A percentile compares a stretch with the other conserved stretches of the same genome.
Evolutionary conservation across 2,113 vertebrate species (phyloP).

Genomic region (Bujurquina vittata): DNA sequence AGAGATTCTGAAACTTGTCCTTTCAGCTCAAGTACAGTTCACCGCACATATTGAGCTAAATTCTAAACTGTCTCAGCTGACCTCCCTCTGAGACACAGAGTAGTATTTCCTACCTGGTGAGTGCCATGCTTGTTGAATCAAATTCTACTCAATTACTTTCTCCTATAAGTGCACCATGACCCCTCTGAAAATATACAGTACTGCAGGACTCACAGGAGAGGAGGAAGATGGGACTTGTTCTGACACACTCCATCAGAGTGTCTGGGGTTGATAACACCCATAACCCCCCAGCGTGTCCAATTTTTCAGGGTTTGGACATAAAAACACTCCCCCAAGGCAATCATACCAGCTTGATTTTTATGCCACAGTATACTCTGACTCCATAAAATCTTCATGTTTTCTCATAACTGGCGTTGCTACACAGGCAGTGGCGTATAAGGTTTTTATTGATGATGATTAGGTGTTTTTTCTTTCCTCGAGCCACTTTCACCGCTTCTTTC

Average conservation of each 20-base stretch:
- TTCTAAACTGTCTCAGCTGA: constrained; percentile 31
- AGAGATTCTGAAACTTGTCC: background rate
- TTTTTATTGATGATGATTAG: constrained; percentile 68
- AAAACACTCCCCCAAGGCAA: constrained; percentile 46
- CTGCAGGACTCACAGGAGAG: constrained; percentile 10
- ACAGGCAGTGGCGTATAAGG: constrained; percentile 34
- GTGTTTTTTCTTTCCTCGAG: constrained; percentile 44
- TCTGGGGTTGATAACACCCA: constrained; percentile 44
- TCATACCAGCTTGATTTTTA: constrained; percentile 57
- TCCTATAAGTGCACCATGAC: constrained; percentile 35
- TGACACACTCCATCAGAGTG: constrained; percentile 34
- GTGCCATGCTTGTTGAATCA: constrained; percentile 39
- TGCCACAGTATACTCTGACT: constrained; percentile 54
- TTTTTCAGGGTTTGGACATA: constrained; percentile 46
- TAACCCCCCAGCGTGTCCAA: constrained; percentile 33
- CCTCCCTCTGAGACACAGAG: constrained; percentile 26
- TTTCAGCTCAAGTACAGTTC: background rate
- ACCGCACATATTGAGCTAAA: constrained; percentile 10
- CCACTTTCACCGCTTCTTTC: constrained; percentile 42
- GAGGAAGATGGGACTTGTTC: constrained; percentile 34
- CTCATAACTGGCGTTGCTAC: constrained; percentile 53
- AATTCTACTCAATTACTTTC: constrained; percentile 50
- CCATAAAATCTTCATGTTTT: constrained; percentile 65
- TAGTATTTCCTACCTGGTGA: constrained; percentile 17
- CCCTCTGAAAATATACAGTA: constrained; percentile 13